Evolutionary conservation across 2,888 invertebrate species (phyloP), one percentile per base, ranked within the genome.

Genomic region (Trisateles emortualis): DNA sequence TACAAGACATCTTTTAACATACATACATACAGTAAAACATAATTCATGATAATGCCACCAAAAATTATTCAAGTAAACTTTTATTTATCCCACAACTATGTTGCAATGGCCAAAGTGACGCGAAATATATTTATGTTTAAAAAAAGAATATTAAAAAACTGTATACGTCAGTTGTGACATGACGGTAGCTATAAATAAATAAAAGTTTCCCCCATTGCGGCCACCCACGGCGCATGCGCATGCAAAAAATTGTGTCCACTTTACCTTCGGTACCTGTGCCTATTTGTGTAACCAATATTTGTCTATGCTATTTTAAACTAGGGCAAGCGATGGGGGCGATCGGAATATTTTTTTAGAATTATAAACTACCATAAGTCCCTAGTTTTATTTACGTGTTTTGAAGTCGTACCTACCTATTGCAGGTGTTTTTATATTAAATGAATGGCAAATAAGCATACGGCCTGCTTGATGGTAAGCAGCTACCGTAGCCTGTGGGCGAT

Each of bases 101-200:
- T 69, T 72, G 68, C 68, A 53, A 62, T 69, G 46, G 47, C 46
- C 47, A 44, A 39, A 53, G 14, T 48, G 33, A 48, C 39, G 43
- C 52, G 53, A 59, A 43, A 65, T 65, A 68, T 56, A 57, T 64
- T 36, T 68, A 72, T 65, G 70, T 49, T n/a, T 57, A 16, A 42
- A 45, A 72, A 65, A 57, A 56, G 50, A 11, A 42, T 50, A 41
- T 17, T 22, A 43, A 64, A 71, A 72, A 69, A 65, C 33, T 56
- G 10, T 59, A 69, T 65, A 62, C 59, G 70, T 72, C 73, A 59
- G 53, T 64, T 57, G 68, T 76, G 74, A 75, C 69, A 73, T 77
- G 81, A 78, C 72, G 68, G 78, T 74, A 77, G 78, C 81, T 64
- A 80, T 80, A 79, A 79, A 81, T 79, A 78, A 73, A 78, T 80